These are phyloP conservation scores for Herminia tarsipennalis DNA, from an alignment of 2,888 invertebrate species.

Conservation along the genomic window DNA sequence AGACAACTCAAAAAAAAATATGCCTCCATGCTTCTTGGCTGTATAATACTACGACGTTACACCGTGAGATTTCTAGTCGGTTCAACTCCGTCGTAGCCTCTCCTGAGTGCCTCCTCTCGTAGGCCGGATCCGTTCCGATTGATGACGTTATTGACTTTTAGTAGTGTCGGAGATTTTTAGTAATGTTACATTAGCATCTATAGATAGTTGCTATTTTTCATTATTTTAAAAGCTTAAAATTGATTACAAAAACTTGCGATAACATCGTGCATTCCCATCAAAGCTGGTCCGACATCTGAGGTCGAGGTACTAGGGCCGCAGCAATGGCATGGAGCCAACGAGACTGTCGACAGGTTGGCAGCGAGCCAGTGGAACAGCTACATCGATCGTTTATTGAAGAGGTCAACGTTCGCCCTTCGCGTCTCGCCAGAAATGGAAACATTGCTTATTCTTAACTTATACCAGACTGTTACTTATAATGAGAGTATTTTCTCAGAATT, in stretches of 20 bases:
- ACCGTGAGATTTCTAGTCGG: no score
- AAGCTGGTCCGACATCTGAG: constrained; percentile 18
- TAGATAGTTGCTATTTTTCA: not conserved
- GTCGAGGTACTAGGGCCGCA: constrained; percentile 35
- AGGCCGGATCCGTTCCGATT: no score
- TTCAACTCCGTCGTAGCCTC: no score
- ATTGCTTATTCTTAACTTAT: constrained; percentile 20
- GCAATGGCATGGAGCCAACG: constrained; percentile 50
- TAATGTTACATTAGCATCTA: no score
- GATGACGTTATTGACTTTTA: no score
- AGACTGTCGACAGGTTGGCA: constrained; percentile 14
- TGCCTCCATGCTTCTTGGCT: no score
- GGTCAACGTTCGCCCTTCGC: constrained; percentile 57
- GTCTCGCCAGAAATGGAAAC: constrained; percentile 42
- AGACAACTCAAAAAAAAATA: no score
- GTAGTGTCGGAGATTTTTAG: not conserved
- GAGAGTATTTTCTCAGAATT: constrained; percentile 7
- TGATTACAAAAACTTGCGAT: constrained; percentile 17
- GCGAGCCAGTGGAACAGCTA: constrained; percentile 51
- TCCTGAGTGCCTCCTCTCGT: no score
- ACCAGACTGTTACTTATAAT: constrained; percentile 9
- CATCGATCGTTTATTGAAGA: constrained; percentile 60
- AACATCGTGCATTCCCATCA: constrained; percentile 14
- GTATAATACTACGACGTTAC: no score
- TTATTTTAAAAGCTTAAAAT: constrained; percentile 10